These are phyloP conservation scores for Drosophila paramelanica DNA, from an alignment of 2,888 invertebrate species.

Conservation along the genomic window DNA sequence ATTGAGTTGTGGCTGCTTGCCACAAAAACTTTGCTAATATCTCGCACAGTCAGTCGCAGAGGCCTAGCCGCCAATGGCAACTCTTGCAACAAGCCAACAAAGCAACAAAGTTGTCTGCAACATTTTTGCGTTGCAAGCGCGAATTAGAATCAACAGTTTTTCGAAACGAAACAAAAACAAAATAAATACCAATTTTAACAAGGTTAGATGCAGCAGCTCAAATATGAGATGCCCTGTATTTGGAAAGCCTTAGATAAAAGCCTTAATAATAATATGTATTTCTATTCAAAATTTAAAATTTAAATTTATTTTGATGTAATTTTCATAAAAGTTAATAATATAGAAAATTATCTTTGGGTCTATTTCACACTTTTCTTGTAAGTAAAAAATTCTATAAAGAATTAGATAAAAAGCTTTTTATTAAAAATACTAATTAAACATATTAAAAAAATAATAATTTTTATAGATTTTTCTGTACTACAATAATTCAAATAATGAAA, in stretches of 20 bases:
- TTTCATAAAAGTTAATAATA: no score
- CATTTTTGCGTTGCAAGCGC: constrained; percentile 27
- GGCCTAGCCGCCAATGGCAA: constrained; percentile 45
- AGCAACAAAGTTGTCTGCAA: constrained; percentile 36
- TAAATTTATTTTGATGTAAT: no score
- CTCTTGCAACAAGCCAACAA: constrained; percentile 18
- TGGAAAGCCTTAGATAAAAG: neutral
- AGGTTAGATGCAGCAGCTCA: no score
- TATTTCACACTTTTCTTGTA: no score
- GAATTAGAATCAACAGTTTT: neutral
- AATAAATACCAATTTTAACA: no score
- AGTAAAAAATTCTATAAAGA: no score
- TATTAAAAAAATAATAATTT: neutral
- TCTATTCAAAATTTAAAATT: no score
- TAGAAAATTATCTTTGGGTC: no score
- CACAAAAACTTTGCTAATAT: constrained; percentile 67
- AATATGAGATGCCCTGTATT: neutral
- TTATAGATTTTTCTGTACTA: neutral
- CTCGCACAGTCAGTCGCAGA: constrained; percentile 39
- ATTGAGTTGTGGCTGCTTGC: constrained; percentile 39
- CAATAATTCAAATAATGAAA: no score
- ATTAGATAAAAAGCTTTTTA: no score
- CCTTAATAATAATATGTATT: no score
- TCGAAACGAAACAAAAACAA: neutral
- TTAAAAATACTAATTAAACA: no score